Percentiles rank a stretch among this genome's conserved stretches.
These are phyloP conservation scores for Yponomeuta malinellus DNA, from an alignment of 2,888 invertebrate genomes.

Conservation along the genomic window DNA sequence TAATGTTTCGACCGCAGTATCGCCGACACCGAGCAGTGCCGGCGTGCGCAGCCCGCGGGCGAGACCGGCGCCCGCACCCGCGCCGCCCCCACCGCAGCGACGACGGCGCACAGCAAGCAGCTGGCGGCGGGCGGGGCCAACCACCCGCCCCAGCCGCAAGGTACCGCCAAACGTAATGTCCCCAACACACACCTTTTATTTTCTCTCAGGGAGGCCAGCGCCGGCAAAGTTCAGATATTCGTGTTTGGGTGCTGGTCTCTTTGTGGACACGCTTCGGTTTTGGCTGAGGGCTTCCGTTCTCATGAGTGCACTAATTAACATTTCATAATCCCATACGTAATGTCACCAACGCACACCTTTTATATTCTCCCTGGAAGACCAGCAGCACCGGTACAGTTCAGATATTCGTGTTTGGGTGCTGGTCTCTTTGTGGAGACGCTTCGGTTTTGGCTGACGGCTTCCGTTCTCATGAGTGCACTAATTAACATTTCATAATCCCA, in stretches of 20 bases:
- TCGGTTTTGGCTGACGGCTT: too few species aligned
- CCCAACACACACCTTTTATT: conserved; percentile 38
- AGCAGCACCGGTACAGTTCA: too few species aligned
- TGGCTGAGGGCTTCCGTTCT: too few species aligned
- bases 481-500: conserved; percentile 29
- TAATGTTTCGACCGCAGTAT: conserved; percentile 15
- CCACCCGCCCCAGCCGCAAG: conserved; percentile 80
- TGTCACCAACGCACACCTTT: conserved; percentile 39
- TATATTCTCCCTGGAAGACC: conserved; percentile 38
- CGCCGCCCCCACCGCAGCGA: conserved; percentile 74
- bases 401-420: too few species aligned
- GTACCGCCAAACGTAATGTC: conserved; percentile 73
- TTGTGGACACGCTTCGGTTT: too few species aligned
- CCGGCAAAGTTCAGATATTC: too few species aligned
- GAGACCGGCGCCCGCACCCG: conserved; percentile 60
- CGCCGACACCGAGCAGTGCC: conserved; percentile 2
- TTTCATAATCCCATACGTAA: conserved; percentile 55
- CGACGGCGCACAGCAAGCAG: conserved; percentile 89
- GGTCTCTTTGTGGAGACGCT: too few species aligned
- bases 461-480: too few species aligned
- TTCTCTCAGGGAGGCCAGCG: conserved; percentile 27
- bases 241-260: too few species aligned
- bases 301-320: too few species aligned
- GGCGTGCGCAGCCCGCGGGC: conserved; percentile 51
- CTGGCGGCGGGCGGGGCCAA: conserved; percentile 85